These are phyloP conservation scores for Enteromius fasciolatus DNA, from an alignment of 2,797 vertebrate genomes.

Conservation along the genomic window DNA sequence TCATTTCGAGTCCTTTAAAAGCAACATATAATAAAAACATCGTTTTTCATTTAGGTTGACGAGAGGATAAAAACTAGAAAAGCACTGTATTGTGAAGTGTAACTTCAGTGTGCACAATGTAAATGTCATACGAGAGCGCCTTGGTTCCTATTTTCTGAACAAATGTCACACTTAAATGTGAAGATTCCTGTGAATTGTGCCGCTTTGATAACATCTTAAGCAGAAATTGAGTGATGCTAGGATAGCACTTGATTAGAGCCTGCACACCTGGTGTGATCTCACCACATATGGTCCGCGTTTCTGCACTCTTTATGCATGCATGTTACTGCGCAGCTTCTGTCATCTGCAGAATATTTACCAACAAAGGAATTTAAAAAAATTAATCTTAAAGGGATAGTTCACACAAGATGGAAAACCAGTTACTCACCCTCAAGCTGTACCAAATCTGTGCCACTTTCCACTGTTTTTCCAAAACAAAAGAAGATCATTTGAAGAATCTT, in stretches of 20 bases:
- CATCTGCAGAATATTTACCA: not conserved
- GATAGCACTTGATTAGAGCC: constrained; percentile 37
- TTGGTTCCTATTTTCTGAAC: constrained; percentile 1
- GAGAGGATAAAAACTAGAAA: not conserved
- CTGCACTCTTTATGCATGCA: not conserved
- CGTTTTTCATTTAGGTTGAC: not conserved
- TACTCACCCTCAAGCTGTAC: not conserved
- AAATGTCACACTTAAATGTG: constrained; percentile 43
- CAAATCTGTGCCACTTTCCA: not conserved
- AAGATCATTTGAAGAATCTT: not conserved
- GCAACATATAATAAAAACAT: not conserved
- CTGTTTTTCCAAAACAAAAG: not conserved
- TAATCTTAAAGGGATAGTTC: not conserved
- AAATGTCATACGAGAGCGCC: not conserved
- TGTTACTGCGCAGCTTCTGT: not conserved
- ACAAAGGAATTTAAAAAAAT: not conserved
- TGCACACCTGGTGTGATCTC: constrained; percentile 40
- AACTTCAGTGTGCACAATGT: constrained; percentile 1
- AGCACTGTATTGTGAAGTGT: not conserved
- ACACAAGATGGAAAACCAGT: not conserved
- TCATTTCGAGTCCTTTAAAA: not conserved
- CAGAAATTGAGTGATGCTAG: constrained; percentile 21
- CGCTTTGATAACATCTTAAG: constrained; percentile 3
- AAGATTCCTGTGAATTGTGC: constrained; percentile 11
- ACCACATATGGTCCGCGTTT: constrained; percentile 43